A percentile compares a stretch with the other conserved stretches of the same genome.
phyloP scores from a whole-genome alignment of 2,888 invertebrate species.

The Fragum sueziense region DNA sequence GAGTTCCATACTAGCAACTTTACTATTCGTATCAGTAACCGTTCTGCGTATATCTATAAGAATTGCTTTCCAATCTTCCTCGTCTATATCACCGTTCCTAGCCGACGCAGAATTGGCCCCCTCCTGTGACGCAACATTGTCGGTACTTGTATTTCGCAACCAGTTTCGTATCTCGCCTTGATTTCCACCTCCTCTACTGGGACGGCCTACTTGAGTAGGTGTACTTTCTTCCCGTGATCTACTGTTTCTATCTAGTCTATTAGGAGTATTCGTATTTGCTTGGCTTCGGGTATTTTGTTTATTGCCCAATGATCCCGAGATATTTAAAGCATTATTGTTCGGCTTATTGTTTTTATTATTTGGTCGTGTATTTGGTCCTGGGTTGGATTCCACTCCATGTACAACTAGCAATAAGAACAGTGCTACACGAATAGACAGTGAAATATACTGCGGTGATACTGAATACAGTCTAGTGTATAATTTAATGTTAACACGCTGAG shows the following conservation, averaged over 20 bases:
- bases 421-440: constrained; percentile 2
- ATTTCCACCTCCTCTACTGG: background rate
- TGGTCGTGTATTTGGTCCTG: background rate
- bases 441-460: background rate
- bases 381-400: background rate
- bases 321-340: background rate
- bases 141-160: background rate
- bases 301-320: too few relatives aligned
- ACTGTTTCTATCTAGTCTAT: background rate
- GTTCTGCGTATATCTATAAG: background rate
- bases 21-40: background rate
- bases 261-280: background rate
- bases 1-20: constrained; percentile 9
- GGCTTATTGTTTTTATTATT: background rate
- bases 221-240: background rate
- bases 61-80: background rate
- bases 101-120: background rate
- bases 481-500: background rate
- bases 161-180: background rate
- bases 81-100: background rate
- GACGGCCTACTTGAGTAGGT: constrained; percentile 1
- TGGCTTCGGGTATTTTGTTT: too few relatives aligned
- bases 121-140: background rate
- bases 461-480: background rate
- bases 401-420: background rate